Evolutionary conservation across 2,797 vertebrate genomes (phyloP).

Genomic region (Micrastur ruficollis): DNA sequence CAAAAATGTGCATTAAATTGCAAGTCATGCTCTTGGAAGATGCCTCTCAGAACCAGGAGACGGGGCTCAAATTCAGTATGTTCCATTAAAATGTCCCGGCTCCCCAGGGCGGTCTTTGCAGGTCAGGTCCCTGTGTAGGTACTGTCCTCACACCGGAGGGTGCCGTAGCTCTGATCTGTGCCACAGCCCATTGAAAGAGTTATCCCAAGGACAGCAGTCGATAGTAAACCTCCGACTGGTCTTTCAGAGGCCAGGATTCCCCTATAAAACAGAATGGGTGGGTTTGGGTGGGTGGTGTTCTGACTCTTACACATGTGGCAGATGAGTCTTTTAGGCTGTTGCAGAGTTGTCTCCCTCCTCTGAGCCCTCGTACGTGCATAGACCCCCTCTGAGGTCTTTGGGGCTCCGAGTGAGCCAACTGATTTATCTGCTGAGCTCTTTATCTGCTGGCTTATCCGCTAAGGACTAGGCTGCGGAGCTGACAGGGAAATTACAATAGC

Average conservation of each 20-base stretch:
- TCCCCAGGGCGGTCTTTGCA: background rate
- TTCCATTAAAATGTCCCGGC: background rate
- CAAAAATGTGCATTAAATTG: background rate
- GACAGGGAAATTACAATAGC: background rate
- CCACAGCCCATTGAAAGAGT: background rate
- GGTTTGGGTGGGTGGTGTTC: background rate
- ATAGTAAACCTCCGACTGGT: background rate
- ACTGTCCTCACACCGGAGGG: background rate
- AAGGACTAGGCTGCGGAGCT: background rate
- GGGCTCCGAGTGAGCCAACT: background rate
- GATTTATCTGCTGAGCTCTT: constrained; percentile 42
- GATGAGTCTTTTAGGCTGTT: background rate
- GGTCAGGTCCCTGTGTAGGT: background rate
- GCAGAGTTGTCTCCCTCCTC: background rate
- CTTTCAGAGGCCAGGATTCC: background rate
- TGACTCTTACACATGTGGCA: background rate
- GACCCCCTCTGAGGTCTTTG: background rate
- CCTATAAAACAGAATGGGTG: background rate
- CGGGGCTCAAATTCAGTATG: background rate
- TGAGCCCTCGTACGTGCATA: background rate
- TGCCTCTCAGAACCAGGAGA: background rate
- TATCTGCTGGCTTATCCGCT: constrained; percentile 9
- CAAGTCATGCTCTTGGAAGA: background rate
- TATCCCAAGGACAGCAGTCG: background rate
- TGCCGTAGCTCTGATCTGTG: background rate